These are phyloP conservation scores for Colossoma macropomum DNA, from an alignment of 2,113 vertebrate species.

Conservation along the genomic window DNA sequence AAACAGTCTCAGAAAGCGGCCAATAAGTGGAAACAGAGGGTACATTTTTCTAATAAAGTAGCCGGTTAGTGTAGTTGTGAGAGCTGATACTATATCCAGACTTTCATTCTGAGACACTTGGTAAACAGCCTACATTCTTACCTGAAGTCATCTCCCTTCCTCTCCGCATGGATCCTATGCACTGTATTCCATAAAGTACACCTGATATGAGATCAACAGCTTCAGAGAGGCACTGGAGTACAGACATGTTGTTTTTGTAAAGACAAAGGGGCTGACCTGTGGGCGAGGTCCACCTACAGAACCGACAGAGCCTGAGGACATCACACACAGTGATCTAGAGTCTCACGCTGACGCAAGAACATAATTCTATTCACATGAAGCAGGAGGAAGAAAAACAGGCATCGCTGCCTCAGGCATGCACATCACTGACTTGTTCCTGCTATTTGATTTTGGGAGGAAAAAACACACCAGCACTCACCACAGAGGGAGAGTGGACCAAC, in stretches of 20 bases:
- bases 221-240: not conserved
- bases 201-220: constrained; percentile 9
- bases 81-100: too few species aligned
- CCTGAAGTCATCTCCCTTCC: not conserved
- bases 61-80: not conserved
- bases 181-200: not conserved
- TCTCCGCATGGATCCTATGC: not conserved
- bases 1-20: too few species aligned
- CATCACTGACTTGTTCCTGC: not conserved
- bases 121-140: not conserved
- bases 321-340: constrained; percentile 22
- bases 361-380: constrained; percentile 16
- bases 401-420: constrained; percentile 1
- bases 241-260: constrained; percentile 10
- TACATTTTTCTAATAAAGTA: not conserved
- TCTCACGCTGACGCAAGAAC: constrained; percentile 23
- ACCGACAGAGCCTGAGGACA: constrained; percentile 17
- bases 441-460: constrained; percentile 46
- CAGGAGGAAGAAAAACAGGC: constrained; percentile 27
- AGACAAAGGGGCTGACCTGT: not conserved
- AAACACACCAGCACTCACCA: not conserved
- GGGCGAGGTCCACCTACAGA: not conserved
- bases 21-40: not conserved
- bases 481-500: not conserved
- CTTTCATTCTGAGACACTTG: not conserved